Conservation (phyloP, 2,113 vertebrate genomes). For the Regulus satrapa region DNA sequence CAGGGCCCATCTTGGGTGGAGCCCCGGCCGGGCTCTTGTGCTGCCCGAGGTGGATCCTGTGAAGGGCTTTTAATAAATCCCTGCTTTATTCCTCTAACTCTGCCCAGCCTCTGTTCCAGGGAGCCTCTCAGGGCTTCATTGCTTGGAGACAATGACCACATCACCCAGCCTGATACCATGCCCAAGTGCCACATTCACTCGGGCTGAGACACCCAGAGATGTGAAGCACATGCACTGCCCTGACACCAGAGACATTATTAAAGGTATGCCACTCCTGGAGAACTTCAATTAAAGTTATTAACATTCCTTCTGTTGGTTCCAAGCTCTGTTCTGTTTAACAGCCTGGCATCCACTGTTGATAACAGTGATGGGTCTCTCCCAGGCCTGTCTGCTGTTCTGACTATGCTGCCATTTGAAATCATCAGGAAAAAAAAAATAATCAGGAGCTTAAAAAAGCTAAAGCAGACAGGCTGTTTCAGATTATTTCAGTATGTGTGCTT, state of each 20-base stretch:
- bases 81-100: neutral
- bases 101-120: neutral
- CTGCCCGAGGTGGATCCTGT: neutral
- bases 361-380: neutral
- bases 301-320: neutral
- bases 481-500: constrained; percentile 28
- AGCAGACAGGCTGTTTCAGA: constrained; percentile 49
- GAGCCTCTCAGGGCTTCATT: neutral
- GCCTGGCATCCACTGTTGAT: neutral
- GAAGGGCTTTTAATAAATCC: neutral
- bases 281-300: neutral
- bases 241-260: neutral
- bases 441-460: constrained; percentile 48
- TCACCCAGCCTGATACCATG: accelerated
- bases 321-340: neutral
- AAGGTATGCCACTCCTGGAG: neutral
- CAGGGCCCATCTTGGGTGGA: neutral
- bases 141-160: neutral
- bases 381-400: neutral
- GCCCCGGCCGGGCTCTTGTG: accelerated
- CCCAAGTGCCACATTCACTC: neutral
- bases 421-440: constrained; percentile 1
- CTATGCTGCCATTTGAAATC: neutral
- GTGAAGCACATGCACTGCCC: neutral
- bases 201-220: neutral